Evolutionary conservation across 64 coral and sea anemone species (phyloP), one percentile per base, ranked within the genome.

Genomic region (Exaiptasia diaphana): DNA sequence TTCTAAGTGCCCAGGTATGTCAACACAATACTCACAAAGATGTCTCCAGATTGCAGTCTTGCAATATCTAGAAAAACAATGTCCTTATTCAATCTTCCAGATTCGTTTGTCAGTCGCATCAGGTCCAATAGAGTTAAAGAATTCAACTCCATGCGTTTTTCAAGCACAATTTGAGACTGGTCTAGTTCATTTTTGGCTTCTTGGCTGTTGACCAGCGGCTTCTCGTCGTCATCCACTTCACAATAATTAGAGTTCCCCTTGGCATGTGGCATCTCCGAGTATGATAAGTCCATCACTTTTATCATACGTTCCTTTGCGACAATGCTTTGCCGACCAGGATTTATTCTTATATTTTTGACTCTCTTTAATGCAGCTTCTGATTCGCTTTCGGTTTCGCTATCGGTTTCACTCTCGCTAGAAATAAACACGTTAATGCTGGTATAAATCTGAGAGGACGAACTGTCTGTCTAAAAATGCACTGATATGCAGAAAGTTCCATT

Each of bases 11-110:
- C n/a, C n/a, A n/a, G n/a, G n/a, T n/a, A n/a, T n/a, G n/a, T n/a
- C n/a, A n/a, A n/a, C n/a, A n/a, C n/a, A n/a, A n/a, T 64, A 94
- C 94, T 97, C 77, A 97, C 94, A 81, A 92, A 97, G 32, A 97
- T 77, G 37, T 97, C 94, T 72, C 94, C 94, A 31, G 33, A 46
- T 38, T 97, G 78, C 73, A 97, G 65, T 8, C 82, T 83, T 10
- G 94, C 94, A 18, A 97, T 89, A 34, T 79, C 85, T 0, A 97
- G 46, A 80, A 88, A 97, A 0, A 88, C 79, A 37, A 92, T 73
- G 11, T 92, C 85, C 40, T 78, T 92, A 54, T 97, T 91, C 2
- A 97, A 45, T 23, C 32, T 62, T 42, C 94, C 94, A 6, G 72
- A 37, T 37, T 50, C 44, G 2, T 81, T 30, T 64, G 92, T 77